Base-by-base conservation (phyloP, 1,140 invertebrate genomes). In the Hyles vespertilio region DNA sequence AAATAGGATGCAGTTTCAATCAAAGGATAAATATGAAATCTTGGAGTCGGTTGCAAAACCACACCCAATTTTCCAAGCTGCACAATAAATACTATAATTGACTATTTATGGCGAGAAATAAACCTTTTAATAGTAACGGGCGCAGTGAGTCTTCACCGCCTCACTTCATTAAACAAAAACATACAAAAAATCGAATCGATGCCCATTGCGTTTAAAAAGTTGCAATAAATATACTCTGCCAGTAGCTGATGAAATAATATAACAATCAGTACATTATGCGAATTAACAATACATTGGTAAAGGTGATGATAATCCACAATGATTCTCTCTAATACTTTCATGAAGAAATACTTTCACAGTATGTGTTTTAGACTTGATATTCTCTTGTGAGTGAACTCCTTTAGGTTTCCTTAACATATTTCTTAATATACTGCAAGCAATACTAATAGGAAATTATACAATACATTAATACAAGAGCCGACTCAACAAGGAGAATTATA, bases 71-170 rank as follows among this genome's bases (percentile, higher is more conserved):
- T 69, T 60, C 59, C 22, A 22, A 22, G 11, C 10, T 70, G 62
- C 60, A 56, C 55, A 72, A 78, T 72, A 78, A 74, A 73, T 75
- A 75, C 65, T 75, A 72, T 65, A 78, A 79, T 74, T 71, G 70
- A 77, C 72, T 79, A 77, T 54, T 62, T 62, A 57, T 8, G 56
- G 54, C 67, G 59, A 62, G 46, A 70, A 73, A 73, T 55, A 58
- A 67, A 70, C 66, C 65, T 33, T 33, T 53, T 11, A 33, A 12
- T 50, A 22, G 48, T 22, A 50, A 3, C 12, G 32, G 32, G 32
- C 50, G 33, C 50, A 34, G 50, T 9, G 50, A 34, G 3, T 5
- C 32, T 9, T 40, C 5, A 5, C 36, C 36, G 36, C 36, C 36
- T 22, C 22, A 51, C 34, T 50, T 50, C 7, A 22, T 50, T 51